Conservation (phyloP, 2,113 vertebrate genomes). For the Catharus fuscescens region DNA sequence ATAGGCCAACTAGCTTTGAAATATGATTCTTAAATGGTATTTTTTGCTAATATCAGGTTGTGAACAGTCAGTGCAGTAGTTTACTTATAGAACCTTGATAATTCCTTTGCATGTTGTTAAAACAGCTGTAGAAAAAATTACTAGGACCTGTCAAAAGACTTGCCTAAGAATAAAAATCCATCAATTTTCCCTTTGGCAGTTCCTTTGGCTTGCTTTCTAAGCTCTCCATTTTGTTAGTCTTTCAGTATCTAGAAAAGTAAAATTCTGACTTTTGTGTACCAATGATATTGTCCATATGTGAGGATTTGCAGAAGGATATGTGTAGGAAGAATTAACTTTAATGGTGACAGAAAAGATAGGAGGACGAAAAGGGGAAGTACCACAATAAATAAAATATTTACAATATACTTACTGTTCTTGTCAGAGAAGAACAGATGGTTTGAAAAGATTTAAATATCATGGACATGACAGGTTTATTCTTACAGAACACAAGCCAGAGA, state of each 20-base stretch:
- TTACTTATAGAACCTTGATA: background rate
- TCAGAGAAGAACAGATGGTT: slow-evolving; percentile 7
- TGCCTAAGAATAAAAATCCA: background rate
- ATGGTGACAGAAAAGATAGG: background rate
- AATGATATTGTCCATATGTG: background rate
- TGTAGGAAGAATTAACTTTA: background rate
- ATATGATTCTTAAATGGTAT: background rate
- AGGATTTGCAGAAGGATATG: background rate
- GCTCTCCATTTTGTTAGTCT: background rate
- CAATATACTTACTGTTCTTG: background rate
- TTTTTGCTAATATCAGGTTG: background rate
- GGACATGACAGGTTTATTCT: background rate
- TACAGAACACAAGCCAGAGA: background rate
- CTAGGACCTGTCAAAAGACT: background rate
- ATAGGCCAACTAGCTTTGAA: background rate
- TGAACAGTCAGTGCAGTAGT: background rate
- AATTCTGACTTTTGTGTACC: background rate
- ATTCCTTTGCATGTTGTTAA: background rate
- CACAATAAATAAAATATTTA: background rate
- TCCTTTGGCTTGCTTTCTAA: background rate
- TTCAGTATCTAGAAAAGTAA: background rate
- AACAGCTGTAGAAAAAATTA: background rate
- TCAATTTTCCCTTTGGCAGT: background rate
- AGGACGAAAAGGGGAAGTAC: background rate
- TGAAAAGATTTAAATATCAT: background rate